Evolutionary conservation across 2,113 vertebrate genomes (phyloP).

Genomic region (Anoplopoma fimbria): DNA sequence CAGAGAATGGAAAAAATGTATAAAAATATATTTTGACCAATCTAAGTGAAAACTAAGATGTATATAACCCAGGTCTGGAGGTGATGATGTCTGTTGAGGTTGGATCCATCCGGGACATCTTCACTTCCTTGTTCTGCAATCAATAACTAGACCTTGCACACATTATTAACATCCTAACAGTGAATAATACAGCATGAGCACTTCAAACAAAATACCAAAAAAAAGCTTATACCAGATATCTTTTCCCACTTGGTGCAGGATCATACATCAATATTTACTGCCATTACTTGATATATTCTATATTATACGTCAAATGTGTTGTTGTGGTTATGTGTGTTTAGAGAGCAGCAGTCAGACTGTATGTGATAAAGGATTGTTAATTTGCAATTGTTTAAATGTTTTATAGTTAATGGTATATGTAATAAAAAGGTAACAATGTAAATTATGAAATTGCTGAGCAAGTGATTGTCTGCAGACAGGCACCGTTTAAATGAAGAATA

Average conservation of each 20-base stretch:
- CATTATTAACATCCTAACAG: neutral
- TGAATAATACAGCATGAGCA: neutral
- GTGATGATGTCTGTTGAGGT: neutral
- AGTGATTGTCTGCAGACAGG: neutral
- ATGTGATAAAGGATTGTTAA: neutral
- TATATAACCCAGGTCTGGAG: neutral
- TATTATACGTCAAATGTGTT: too few relatives aligned
- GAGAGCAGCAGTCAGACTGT: neutral
- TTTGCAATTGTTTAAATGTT: too few relatives aligned
- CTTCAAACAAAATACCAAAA: neutral
- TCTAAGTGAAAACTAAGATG: neutral
- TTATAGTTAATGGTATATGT: neutral
- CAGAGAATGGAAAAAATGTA: neutral
- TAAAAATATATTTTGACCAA: too few relatives aligned
- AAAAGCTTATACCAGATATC: neutral
- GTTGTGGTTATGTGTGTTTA: neutral
- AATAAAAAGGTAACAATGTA: neutral
- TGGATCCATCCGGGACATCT: neutral
- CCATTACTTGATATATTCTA: neutral
- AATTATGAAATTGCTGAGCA: neutral
- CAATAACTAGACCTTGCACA: neutral
- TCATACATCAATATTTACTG: neutral
- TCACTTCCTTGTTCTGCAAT: conserved; percentile 1
- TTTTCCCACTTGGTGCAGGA: neutral
- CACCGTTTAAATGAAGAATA: neutral